Percentiles rank a stretch among this genome's conserved stretches.
phyloP scores from a whole-genome alignment of 1,140 invertebrate species.

The Achatina immaculata region DNA sequence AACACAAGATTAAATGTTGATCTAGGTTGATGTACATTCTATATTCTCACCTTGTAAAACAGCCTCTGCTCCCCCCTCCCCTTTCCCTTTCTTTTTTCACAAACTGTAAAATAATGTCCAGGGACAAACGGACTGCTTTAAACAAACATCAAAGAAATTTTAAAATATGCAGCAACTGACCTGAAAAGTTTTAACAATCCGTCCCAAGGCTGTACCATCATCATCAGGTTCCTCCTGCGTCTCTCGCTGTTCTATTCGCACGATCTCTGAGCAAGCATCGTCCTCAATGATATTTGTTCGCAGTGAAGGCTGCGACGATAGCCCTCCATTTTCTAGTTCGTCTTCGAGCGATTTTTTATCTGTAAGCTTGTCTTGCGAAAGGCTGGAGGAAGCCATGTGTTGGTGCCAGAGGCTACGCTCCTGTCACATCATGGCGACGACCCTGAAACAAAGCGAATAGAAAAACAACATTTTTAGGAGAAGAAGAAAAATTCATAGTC shows the following conservation, averaged over 20 bases:
- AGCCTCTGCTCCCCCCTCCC: no score
- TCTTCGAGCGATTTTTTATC: constrained; percentile 48
- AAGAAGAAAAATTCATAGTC: no score
- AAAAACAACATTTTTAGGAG: no score
- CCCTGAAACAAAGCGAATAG: neutral
- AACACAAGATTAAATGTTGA: no score
- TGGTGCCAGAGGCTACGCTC: neutral
- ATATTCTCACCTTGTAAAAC: no score
- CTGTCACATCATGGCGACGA: constrained; percentile 12
- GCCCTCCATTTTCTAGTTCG: constrained; percentile 67
- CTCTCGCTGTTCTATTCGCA: constrained; percentile 63
- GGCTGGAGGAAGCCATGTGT: constrained; percentile 55
- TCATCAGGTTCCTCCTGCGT: constrained; percentile 26
- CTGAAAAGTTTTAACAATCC: constrained; percentile 66
- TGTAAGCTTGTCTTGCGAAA: constrained; percentile 53
- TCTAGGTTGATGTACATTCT: no score
- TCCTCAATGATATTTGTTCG: constrained; percentile 61
- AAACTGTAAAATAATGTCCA: no score
- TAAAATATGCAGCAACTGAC: constrained; percentile 53
- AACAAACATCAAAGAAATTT: no score
- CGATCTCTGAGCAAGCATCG: constrained; percentile 65
- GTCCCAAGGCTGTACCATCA: constrained; percentile 50
- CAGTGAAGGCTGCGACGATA: constrained; percentile 61
- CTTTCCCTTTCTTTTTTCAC: no score
- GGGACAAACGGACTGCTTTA: no score